phyloP scores from a whole-genome alignment of 2,113 vertebrate genomes.

The Octodon degus region DNA sequence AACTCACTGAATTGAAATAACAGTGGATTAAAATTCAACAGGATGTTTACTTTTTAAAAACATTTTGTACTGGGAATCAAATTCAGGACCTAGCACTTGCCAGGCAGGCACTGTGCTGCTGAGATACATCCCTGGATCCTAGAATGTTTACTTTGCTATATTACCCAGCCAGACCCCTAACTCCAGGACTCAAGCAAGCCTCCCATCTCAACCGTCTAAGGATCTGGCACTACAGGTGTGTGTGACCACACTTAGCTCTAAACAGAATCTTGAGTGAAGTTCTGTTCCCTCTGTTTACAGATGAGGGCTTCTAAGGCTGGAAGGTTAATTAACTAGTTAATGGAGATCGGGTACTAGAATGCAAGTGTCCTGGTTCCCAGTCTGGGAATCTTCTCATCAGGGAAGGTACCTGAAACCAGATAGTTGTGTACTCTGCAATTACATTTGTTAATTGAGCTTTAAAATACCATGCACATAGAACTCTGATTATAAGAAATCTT shows the following conservation, averaged over 20 bases:
- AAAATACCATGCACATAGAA: slow-evolving; percentile 45
- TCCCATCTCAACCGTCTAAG: neutral
- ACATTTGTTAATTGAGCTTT: slow-evolving; percentile 17
- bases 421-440: neutral
- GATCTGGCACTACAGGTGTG: neutral
- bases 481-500: slow-evolving; percentile 21
- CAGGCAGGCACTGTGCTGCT: no score
- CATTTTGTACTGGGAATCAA: no score
- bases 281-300: slow-evolving; percentile 1
- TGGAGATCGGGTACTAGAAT: slow-evolving; percentile 5
- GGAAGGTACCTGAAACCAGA: slow-evolving; percentile 18
- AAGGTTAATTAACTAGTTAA: slow-evolving; percentile 41
- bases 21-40: neutral
- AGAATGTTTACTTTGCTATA: neutral
- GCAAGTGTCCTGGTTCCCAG: neutral
- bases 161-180: neutral
- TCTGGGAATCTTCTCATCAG: neutral
- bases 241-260: neutral
- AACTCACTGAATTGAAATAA: slow-evolving; percentile 22
- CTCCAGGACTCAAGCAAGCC: neutral
- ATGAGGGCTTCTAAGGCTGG: neutral
- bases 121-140: no score
- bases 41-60: neutral
- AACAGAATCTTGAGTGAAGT: slow-evolving; percentile 7
- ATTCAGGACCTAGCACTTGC: no score